These are phyloP conservation scores for Crypturellus tataupa DNA, from an alignment of 2,797 vertebrate genomes.

Conservation along the genomic window DNA sequence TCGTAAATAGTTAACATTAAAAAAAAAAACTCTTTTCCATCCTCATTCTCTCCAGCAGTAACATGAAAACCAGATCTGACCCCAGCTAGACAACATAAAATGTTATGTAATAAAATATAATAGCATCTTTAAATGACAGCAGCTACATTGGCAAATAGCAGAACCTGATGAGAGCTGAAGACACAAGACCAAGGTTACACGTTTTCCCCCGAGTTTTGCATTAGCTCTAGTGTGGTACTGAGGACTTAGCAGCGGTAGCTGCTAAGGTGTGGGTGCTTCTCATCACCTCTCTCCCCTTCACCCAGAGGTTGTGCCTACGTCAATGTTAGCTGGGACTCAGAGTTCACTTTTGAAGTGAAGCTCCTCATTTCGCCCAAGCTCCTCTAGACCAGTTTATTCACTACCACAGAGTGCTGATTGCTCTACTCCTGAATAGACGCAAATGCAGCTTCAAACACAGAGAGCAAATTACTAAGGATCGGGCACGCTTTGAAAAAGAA, in stretches of 20 bases:
- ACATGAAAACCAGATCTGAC: neutral
- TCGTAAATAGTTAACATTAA: neutral
- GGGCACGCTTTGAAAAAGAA: neutral
- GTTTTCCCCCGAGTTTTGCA: neutral
- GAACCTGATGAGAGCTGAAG: neutral
- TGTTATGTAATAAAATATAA: no score
- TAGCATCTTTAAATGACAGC: neutral
- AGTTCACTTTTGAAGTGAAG: neutral
- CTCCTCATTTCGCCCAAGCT: neutral
- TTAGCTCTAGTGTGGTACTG: neutral
- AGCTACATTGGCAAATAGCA: neutral
- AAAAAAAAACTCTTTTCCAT: neutral
- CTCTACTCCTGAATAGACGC: neutral
- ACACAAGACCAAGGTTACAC: rapidly evolving
- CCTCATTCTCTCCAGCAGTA: neutral
- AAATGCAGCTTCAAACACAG: neutral
- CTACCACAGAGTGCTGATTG: neutral
- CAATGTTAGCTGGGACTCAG: rapidly evolving
- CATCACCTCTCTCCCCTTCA: neutral
- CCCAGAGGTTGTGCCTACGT: neutral
- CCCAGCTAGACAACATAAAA: neutral
- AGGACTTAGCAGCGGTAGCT: neutral
- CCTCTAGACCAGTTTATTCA: neutral
- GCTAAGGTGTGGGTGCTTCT: neutral
- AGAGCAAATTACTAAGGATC: constrained; percentile 1